Evolutionary conservation across 2,113 vertebrate species (phyloP), one percentile per base, ranked within the genome.

Genomic region (Semicossyphus pulcher): DNA sequence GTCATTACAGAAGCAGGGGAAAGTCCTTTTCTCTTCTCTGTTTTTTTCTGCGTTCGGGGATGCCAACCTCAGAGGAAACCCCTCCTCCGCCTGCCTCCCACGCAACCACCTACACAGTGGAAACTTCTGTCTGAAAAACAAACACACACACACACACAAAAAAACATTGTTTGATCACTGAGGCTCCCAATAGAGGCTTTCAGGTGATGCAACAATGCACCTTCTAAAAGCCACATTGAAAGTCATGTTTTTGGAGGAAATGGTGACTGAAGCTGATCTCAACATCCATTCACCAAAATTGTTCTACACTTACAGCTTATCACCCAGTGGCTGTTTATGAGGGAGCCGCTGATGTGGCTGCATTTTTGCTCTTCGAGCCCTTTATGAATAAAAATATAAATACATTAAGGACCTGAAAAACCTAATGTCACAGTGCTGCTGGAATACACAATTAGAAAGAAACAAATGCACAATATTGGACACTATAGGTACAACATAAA

Each of bases 1-100:
- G 20, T 26, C 14, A 57, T 58, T 44, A 59, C 34, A 37, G 39
- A 61, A 29, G 28, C 37, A 63, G 36, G 77, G 76, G 85, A 83
- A 89, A 85, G 79, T 89, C 80, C 75, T 87, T 64, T 75, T 60
- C 18, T 47, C 70, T 28, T 75, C 39, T 45, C 68, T 56, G 0
- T 70, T 58, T 83, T 75, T 76, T 31, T 72, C n/a, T n/a, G n/a
- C 78, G 60, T 80, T 83, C 42, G 88, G 92, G 91, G 92, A 92
- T 92, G 85, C 91, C 91, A 88, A 82, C 63, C 77, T 86, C 83
- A 91, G 84, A 89, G 88, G 90, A 86, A 92, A 89, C 89, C 90
- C 90, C 75, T 86, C 88, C 83, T 83, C 68, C 4, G 28, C 47
- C 52, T 45, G 59, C 89, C 86, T 70, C 92, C 89, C 88, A 91